These are phyloP conservation scores for Molorchus minor DNA, from an alignment of 2,888 invertebrate species.

Conservation along the genomic window DNA sequence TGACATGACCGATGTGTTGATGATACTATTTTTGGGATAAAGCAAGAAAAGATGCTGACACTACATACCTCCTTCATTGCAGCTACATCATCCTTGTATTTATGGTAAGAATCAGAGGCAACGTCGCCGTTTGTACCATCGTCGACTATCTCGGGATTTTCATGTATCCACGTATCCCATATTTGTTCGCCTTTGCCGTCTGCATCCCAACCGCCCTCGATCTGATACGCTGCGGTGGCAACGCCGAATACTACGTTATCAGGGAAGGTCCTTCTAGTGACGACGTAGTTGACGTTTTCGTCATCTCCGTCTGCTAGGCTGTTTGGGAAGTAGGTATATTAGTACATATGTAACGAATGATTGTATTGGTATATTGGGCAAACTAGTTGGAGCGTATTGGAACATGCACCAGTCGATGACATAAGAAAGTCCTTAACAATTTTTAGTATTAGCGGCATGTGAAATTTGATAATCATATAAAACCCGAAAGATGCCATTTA, in stretches of 20 bases:
- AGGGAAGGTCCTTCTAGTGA: conserved; percentile 40
- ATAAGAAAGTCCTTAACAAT: no score
- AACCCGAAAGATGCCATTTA: no score
- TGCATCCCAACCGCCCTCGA: conserved; percentile 51
- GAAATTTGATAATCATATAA: no score
- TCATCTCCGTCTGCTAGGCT: conserved; percentile 35
- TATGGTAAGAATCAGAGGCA: conserved; percentile 74
- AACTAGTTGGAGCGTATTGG: no score
- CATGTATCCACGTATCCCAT: conserved; percentile 39
- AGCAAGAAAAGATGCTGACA: no score
- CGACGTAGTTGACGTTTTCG: conserved; percentile 32
- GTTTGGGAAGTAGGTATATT: no score
- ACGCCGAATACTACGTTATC: conserved; percentile 44
- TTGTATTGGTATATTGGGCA: no score
- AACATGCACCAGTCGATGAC: no score
- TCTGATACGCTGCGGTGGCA: conserved; percentile 53
- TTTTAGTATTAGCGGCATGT: no score
- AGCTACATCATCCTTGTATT: conserved; percentile 69
- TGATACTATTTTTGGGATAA: no score
- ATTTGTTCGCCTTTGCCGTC: conserved; percentile 49
- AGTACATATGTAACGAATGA: no score
- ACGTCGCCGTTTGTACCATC: conserved; percentile 67
- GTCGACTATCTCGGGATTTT: conserved; percentile 18
- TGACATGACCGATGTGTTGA: no score
- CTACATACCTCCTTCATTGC: conserved; percentile 66